Conservation (phyloP, 2,797 vertebrate species). For the Valencia hispanica region DNA sequence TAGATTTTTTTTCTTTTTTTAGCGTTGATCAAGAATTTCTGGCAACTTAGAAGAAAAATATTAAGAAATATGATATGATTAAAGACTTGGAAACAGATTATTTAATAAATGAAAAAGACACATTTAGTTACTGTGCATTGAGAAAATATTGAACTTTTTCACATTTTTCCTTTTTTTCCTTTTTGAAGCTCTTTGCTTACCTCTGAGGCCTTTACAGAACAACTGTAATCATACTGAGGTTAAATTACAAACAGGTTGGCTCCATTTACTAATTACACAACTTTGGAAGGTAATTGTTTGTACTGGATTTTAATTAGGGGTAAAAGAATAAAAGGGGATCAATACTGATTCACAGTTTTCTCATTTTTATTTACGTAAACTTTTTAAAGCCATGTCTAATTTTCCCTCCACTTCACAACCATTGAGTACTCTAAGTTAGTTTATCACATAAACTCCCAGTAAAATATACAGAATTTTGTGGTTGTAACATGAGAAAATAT, state of each 20-base stretch:
- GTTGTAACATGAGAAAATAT: background rate
- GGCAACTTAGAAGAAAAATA: background rate
- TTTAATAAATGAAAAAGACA: background rate
- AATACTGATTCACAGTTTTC: too few relatives aligned
- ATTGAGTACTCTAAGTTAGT: background rate
- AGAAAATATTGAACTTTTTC: background rate
- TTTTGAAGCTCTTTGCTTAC: background rate
- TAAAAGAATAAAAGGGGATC: too few relatives aligned
- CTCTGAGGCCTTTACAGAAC: too few relatives aligned
- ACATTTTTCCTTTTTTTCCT: background rate
- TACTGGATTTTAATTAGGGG: too few relatives aligned
- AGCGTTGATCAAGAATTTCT: background rate
- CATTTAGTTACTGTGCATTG: background rate
- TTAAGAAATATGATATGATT: background rate
- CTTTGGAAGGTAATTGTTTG: too few relatives aligned
- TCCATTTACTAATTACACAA: too few relatives aligned
- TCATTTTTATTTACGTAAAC: too few relatives aligned
- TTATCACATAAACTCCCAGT: background rate
- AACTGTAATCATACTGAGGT: too few relatives aligned
- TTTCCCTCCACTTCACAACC: background rate
- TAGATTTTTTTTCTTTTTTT: background rate
- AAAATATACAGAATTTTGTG: background rate
- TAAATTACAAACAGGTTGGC: too few relatives aligned
- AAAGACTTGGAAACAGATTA: background rate
- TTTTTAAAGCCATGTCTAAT: background rate